phyloP scores from a whole-genome alignment of 2,797 vertebrate species.

The Pagetopsis macropterus region DNA sequence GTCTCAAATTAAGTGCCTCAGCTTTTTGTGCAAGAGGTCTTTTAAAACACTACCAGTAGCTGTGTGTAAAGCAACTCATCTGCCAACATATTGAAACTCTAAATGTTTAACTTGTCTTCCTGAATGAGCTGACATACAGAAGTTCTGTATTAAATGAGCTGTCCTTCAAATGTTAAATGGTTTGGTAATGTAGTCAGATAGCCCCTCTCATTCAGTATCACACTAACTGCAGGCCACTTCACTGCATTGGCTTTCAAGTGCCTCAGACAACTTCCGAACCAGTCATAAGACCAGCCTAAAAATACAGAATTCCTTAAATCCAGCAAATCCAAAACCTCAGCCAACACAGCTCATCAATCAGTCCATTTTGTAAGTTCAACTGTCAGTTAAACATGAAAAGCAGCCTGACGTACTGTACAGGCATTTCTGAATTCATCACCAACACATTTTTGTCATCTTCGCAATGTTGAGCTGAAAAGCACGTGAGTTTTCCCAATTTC shows the following conservation, averaged over 20 bases:
- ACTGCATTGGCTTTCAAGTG: not conserved
- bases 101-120: not conserved
- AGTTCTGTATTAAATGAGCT: not conserved
- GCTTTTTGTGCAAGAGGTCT: not conserved
- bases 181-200: not conserved
- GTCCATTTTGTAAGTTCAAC: no score
- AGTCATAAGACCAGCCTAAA: not conserved
- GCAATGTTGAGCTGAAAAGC: not conserved
- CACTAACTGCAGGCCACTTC: not conserved
- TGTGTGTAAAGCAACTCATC: not conserved
- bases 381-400: no score
- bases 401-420: no score
- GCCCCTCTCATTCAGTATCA: not conserved
- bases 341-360: no score
- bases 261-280: not conserved
- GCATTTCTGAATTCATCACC: no score
- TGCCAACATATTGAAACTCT: not conserved
- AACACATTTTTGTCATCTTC: no score
- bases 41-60: not conserved
- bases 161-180: slow-evolving; percentile 4
- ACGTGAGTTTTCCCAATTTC: no score
- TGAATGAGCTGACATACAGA: slow-evolving; percentile 10
- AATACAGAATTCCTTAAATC: not conserved
- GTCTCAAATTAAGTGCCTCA: slow-evolving; percentile 1
- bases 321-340: not conserved